Evolutionary conservation across 2,797 vertebrate genomes (phyloP), one percentile per base, ranked within the genome.

Genomic region (Halcyon badia): DNA sequence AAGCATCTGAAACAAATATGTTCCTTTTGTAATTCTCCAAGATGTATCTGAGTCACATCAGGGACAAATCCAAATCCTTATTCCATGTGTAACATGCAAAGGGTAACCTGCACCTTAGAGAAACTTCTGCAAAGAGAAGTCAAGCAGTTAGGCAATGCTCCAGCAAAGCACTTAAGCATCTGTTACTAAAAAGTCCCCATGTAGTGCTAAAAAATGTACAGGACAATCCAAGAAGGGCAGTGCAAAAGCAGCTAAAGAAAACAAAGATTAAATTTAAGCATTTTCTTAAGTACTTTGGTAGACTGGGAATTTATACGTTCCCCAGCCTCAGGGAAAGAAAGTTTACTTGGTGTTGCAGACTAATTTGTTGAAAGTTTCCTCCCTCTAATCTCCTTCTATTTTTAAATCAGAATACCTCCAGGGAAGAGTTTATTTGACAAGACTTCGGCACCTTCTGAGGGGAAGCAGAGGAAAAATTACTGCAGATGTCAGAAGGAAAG

Each of bases 341-440:
- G 35, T 35, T 91, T 79, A n/a, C 20, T 57, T 78, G 62, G 10
- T 39, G 22, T 30, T 41, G 65, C 10, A 78, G 26, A 80, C 42
- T 85, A 28, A 79, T 91, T 58, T 90, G 41, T 46, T 73, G 11
- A 19, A 93, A 71, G 26, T 52, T 94, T 89, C 41, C 31, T 91
- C 35, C 10, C 31, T 87, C 61, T 87, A 78, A 92, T 85, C 71
- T 39, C 20, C 39, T 54, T 41, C 57, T 81, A 61, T 91, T 97
- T 97, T 90, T 94, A 78, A 80, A 96, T 83, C 97, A 99, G 99
- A 98, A 97, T 99, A 94, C 94, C 97, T 82, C 97, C 98, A 20
- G 98, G 98, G 41, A 98, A 98, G 93, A 99, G 98, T 94, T 97
- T 98, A 78, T 99, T 99, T 96, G 98, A 99, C 96, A 98, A 90